These are phyloP conservation scores for Caenorhabditis sulstoni DNA, from an alignment of 2,888 invertebrate species.

Conservation along the genomic window DNA sequence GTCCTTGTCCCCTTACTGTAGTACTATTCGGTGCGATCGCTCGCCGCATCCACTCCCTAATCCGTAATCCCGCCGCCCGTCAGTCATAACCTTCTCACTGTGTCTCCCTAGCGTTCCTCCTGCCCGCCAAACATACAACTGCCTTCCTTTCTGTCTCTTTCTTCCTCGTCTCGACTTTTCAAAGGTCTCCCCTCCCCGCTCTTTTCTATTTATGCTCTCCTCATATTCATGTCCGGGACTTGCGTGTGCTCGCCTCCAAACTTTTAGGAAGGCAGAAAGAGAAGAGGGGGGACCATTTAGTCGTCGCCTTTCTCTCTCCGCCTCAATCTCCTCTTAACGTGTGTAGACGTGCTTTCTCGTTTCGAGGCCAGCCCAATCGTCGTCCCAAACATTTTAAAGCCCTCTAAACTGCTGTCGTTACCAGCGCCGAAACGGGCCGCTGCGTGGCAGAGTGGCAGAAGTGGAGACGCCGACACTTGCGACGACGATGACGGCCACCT, in stretches of 20 bases:
- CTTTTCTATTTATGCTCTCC: constrained; percentile 31
- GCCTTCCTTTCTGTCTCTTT: background rate
- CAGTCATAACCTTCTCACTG: constrained; percentile 19
- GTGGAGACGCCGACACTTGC: constrained; percentile 39
- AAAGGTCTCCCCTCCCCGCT: constrained; percentile 12
- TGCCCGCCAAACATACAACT: constrained; percentile 2
- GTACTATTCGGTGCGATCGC: background rate
- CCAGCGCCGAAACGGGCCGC: constrained; percentile 21
- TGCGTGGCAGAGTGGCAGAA: background rate
- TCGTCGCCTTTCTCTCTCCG: constrained; percentile 1
- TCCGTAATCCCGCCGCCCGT: constrained; percentile 36
- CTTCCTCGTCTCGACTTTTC: constrained; percentile 7
- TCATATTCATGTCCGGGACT: constrained; percentile 34
- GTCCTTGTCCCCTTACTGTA: background rate
- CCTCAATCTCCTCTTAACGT: background rate
- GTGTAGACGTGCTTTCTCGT: constrained; percentile 8
- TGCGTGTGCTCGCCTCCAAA: constrained; percentile 11
- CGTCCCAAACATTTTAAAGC: constrained; percentile 54
- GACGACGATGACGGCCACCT: constrained; percentile 36
- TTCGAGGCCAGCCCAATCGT: constrained; percentile 5
- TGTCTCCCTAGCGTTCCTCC: constrained; percentile 23
- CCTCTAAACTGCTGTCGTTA: constrained; percentile 57
- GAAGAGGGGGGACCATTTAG: constrained; percentile 23
- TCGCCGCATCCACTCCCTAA: constrained; percentile 17
- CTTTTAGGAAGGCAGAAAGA: constrained; percentile 8